A percentile compares a stretch with the other conserved stretches of the same genome.
phyloP scores from a whole-genome alignment of 2,888 invertebrate species.

The Sthenelais limicola region DNA sequence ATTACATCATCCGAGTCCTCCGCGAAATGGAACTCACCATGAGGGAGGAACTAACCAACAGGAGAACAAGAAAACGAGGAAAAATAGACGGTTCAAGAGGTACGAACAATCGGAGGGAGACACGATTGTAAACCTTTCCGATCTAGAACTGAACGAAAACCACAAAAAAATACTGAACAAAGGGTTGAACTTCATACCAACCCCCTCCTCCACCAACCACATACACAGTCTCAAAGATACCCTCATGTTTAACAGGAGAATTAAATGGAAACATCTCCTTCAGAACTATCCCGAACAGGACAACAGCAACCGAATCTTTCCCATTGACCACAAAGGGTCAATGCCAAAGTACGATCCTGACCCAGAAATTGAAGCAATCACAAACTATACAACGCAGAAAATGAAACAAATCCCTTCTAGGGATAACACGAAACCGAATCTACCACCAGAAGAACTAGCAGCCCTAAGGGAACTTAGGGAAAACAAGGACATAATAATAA shows the following conservation, averaged over 20 bases:
- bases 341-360: neutral
- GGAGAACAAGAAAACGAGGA: neutral
- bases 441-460: neutral
- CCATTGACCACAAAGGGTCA: neutral
- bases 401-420: no score
- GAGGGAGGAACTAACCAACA: neutral
- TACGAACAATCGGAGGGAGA: neutral
- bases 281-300: neutral
- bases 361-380: neutral
- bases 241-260: conserved; percentile 2
- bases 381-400: neutral
- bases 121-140: neutral
- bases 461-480: neutral
- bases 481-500: neutral
- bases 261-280: neutral
- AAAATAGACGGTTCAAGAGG: conserved; percentile 15
- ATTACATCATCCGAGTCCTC: neutral
- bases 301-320: neutral
- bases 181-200: conserved; percentile 5
- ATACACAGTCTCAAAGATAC: neutral
- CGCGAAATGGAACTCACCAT: neutral
- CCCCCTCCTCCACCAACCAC: neutral
- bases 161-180: neutral
- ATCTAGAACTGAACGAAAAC: neutral
- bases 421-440: no score